phyloP scores from a whole-genome alignment of 2,888 invertebrate genomes.

The Cheilosia impressa region DNA sequence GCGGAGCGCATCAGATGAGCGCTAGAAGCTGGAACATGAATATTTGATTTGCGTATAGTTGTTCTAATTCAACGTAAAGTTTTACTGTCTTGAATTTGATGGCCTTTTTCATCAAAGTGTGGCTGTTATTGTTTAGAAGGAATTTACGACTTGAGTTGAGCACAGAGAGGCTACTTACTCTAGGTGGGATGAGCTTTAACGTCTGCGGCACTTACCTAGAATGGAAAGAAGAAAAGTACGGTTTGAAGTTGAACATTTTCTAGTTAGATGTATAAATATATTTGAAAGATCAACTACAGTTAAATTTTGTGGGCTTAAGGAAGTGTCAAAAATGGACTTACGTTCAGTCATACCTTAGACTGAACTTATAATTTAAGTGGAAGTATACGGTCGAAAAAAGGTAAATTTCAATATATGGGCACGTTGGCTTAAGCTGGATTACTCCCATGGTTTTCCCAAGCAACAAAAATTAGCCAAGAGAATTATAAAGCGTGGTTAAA shows the following conservation, averaged over 20 bases:
- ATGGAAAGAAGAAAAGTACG: constrained; percentile 7
- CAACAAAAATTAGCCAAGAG: too few relatives aligned
- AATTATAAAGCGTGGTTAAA: too few relatives aligned
- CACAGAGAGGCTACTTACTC: constrained; percentile 16
- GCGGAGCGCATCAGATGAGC: not conserved
- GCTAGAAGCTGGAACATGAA: constrained; percentile 18
- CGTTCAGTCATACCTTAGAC: too few relatives aligned
- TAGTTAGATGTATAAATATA: too few relatives aligned
- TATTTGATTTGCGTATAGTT: constrained; percentile 52
- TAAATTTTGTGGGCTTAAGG: too few relatives aligned
- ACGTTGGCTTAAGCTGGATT: too few relatives aligned
- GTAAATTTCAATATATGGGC: too few relatives aligned
- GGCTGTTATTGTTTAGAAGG: constrained; percentile 38
- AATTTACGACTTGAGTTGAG: constrained; percentile 5
- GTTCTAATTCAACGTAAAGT: constrained; percentile 40
- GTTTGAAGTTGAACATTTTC: not conserved
- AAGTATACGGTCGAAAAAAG: too few relatives aligned
- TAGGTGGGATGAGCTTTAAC: constrained; percentile 1
- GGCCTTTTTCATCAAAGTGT: not conserved
- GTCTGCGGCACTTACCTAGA: constrained; percentile 62
- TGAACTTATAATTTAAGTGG: too few relatives aligned
- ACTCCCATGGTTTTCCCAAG: too few relatives aligned
- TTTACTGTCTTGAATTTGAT: constrained; percentile 38
- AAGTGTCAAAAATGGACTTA: too few relatives aligned
- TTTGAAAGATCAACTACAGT: too few relatives aligned